Evolutionary conservation across 1,140 invertebrate genomes (phyloP).

Genomic region (Tetramorium simillimum): DNA sequence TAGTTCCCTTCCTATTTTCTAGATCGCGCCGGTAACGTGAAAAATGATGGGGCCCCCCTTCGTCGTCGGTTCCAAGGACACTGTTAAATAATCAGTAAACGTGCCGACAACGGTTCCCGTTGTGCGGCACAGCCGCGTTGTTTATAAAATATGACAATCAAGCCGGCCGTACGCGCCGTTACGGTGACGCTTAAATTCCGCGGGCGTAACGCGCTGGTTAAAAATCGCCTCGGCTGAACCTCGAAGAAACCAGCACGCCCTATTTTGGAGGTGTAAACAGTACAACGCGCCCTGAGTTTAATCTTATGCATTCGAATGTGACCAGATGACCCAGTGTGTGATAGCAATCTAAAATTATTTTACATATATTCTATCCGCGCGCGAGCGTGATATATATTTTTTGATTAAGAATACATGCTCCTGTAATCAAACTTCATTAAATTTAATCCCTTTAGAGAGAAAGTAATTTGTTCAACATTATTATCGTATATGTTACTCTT

Average conservation of each 20-base stretch:
- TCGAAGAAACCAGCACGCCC: not conserved
- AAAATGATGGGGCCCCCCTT: constrained; percentile 36
- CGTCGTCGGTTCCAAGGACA: constrained; percentile 18
- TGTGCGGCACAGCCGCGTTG: constrained; percentile 34
- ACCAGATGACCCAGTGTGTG: not conserved
- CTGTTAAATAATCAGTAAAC: constrained; percentile 56
- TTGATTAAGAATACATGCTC: not conserved
- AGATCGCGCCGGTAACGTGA: constrained; percentile 43
- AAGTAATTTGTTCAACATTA: not conserved
- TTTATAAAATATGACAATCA: constrained; percentile 72
- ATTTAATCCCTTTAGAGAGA: not conserved
- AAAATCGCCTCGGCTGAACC: constrained; percentile 6
- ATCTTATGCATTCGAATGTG: not conserved
- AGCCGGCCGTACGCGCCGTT: not conserved
- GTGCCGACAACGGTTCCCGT: constrained; percentile 57
- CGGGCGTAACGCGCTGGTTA: not conserved
- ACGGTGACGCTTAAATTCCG: constrained; percentile 19
- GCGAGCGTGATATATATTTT: not conserved
- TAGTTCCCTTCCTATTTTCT: constrained; percentile 35
- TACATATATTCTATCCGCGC: too few relatives aligned
- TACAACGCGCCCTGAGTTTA: not conserved
- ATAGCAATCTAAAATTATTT: not conserved
- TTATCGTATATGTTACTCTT: not conserved
- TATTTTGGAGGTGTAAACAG: not conserved
- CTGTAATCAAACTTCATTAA: not conserved